Conservation (phyloP, 1,140 invertebrate species). For the Pollicipes pollicipes region DNA sequence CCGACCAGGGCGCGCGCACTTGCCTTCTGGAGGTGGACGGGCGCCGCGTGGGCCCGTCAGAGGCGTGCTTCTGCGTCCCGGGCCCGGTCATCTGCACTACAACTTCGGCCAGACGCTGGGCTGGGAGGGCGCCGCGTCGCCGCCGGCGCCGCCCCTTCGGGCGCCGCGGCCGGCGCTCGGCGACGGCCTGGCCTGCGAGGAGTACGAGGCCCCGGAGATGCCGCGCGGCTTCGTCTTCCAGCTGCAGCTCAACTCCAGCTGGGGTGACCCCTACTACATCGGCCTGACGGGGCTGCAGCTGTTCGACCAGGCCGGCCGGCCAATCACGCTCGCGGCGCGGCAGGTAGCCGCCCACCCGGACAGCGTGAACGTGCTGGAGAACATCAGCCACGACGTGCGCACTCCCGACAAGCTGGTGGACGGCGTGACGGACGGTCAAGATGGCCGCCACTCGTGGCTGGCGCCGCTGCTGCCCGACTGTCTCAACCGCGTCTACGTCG, state of each 20-base stretch:
- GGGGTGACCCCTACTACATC: constrained; percentile 67
- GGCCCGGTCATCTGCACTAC: background rate
- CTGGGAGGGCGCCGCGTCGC: constrained; percentile 28
- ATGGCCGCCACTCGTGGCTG: constrained; percentile 56
- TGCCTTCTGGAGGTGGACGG: constrained; percentile 22
- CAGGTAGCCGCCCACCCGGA: constrained; percentile 51
- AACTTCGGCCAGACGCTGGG: constrained; percentile 19
- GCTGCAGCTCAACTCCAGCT: constrained; percentile 54
- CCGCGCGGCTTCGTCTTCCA: constrained; percentile 59
- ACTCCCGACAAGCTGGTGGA: constrained; percentile 64
- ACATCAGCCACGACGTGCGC: constrained; percentile 43
- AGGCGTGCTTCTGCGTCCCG: background rate
- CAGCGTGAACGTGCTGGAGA: constrained; percentile 53
- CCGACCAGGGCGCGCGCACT: constrained; percentile 47
- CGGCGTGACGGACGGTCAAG: constrained; percentile 44
- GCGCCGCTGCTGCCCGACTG: constrained; percentile 52
- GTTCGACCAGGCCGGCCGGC: constrained; percentile 40
- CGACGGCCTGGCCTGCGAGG: constrained; percentile 16
- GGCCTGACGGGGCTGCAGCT: constrained; percentile 60
- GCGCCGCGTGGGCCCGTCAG: background rate
- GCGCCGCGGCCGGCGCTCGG: too few species aligned
- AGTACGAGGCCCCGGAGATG: constrained; percentile 36
- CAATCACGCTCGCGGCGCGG: constrained; percentile 33
- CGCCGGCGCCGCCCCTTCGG: background rate
- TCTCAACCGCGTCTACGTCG: constrained; percentile 51